Evolutionary conservation across 2,113 vertebrate species (phyloP).

Genomic region (Alces alces): DNA sequence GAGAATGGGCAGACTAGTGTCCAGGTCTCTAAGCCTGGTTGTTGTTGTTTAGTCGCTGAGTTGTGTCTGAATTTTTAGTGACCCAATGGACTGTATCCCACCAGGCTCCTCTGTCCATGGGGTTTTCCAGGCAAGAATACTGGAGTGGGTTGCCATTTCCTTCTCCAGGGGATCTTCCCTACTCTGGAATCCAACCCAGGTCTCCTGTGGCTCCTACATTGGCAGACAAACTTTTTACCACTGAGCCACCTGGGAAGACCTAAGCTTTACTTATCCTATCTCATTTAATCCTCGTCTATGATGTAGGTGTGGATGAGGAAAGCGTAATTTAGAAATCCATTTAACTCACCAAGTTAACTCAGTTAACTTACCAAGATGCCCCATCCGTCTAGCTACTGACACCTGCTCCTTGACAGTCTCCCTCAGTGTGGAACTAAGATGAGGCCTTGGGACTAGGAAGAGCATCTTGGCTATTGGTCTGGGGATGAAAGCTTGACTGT

Average conservation of each 20-base stretch:
- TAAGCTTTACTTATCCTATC: background rate
- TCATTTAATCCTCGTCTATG: background rate
- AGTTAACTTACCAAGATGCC: background rate
- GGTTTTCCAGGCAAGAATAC: too few species aligned
- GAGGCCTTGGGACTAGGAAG: background rate
- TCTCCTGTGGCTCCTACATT: background rate
- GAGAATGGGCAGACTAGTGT: background rate
- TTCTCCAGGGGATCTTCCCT: background rate
- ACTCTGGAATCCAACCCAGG: background rate
- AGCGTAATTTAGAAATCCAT: background rate
- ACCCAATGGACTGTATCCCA: background rate
- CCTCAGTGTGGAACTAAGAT: background rate
- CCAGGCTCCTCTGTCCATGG: too few species aligned
- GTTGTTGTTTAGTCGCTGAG: background rate
- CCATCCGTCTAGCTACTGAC: background rate
- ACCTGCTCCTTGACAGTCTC: background rate
- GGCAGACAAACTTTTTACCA: background rate
- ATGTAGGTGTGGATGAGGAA: background rate
- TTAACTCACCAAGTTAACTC: background rate
- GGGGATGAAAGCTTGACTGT: background rate
- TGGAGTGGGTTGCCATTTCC: too few species aligned
- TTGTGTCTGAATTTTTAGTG: background rate
- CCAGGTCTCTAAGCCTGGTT: background rate
- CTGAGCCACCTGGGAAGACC: background rate
- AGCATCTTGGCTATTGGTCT: background rate